Evolutionary conservation across 2,113 vertebrate genomes (phyloP), one percentile per base, ranked within the genome.

Genomic region (Leptocoma aspasia): DNA sequence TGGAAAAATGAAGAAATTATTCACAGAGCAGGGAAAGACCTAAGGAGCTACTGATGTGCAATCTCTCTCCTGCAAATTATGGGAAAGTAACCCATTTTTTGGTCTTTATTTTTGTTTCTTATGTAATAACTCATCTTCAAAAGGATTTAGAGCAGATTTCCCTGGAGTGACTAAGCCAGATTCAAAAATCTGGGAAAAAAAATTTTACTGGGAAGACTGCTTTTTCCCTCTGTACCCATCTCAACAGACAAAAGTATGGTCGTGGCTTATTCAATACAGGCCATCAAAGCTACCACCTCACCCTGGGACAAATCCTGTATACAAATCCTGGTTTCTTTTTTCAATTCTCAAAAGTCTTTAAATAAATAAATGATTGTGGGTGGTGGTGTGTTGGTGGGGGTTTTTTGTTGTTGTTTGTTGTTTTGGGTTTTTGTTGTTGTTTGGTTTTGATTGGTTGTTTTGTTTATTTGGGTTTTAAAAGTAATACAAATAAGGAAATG

Each of bases 111-210:
- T 96, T 92, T 83, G 39, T 92, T 93, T 92, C 82, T 96, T 94
- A 95, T 35, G 27, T 96, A 96, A 96, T 71, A 95, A 42, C 45
- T 95, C 75, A 92, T 96, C 88, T 96, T 85, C 85, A 92, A 73
- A 96, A 81, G 82, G 68, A 94, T 90, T 95, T 87, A 90, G 85
- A 88, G 54, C 87, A 95, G 75, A 91, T 94, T 90, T 88, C 90
- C 82, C 90, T 82, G 26, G 88, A 91, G 93, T 90, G 52, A 86
- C 71, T 86, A 70, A 86, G 76, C 52, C 47, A 90, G 56, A 93
- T 73, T 88, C 85, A 96, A 72, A 93, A 77, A 70, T 47, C 44
- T 69, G 39, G 42, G 45, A 8, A 57, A 41, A 60, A 83, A 72
- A 11, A n/a, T 3, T 33, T 65, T 31, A n/a, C 31, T 56, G 52